These are phyloP conservation scores for Drosophila lutescens DNA, from an alignment of 2,888 invertebrate genomes.

Conservation along the genomic window DNA sequence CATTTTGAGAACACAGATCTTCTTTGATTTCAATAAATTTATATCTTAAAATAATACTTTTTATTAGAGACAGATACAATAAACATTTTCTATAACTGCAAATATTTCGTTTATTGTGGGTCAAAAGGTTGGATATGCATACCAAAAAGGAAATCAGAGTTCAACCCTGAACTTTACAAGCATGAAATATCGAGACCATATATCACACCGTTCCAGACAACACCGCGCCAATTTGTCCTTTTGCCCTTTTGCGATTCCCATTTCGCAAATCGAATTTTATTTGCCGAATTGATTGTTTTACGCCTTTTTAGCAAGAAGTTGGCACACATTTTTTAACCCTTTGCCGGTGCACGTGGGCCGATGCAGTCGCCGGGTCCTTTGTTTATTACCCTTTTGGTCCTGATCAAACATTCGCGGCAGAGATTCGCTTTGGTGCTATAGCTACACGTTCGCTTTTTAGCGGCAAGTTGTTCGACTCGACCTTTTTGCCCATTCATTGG, in stretches of 20 bases:
- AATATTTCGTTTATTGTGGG: background rate
- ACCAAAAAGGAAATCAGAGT: background rate
- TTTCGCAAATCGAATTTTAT: constrained; percentile 76
- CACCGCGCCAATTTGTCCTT: constrained; percentile 65
- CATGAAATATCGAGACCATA: constrained; percentile 51
- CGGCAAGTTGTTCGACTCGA: constrained; percentile 55
- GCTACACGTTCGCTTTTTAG: constrained; percentile 62
- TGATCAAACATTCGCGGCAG: constrained; percentile 42
- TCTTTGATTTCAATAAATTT: too few relatives aligned
- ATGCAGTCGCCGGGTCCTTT: constrained; percentile 11
- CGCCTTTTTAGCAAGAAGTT: constrained; percentile 72
- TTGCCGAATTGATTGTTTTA: constrained; percentile 75
- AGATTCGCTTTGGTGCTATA: constrained; percentile 81
- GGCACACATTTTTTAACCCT: constrained; percentile 69
- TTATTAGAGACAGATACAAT: too few relatives aligned
- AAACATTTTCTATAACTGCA: background rate
- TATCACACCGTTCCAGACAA: constrained; percentile 55
- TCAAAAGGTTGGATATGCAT: constrained; percentile 10
- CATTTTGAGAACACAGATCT: too few relatives aligned
- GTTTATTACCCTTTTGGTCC: constrained; percentile 55
- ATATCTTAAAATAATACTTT: too few relatives aligned
- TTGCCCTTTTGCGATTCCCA: constrained; percentile 45
- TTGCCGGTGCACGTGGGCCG: constrained; percentile 57
- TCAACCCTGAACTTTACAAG: constrained; percentile 12
- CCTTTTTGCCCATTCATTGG: constrained; percentile 82